A percentile compares a stretch with the other conserved stretches of the same genome.
phyloP scores from a whole-genome alignment of 1,140 invertebrate genomes.

The Dendroctonus ponderosae region DNA sequence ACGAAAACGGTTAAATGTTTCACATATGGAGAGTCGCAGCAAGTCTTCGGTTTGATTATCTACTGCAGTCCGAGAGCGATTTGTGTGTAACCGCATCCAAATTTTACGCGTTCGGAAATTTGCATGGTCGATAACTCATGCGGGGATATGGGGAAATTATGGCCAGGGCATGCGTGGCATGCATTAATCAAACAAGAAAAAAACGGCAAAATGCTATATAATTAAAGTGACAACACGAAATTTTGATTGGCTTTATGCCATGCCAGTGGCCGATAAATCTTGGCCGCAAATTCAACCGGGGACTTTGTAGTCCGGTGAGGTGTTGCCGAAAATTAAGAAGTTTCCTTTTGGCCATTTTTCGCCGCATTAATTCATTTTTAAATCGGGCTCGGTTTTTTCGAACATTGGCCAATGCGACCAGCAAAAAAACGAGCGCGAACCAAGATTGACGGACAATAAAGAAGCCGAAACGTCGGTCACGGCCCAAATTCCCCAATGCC shows the following conservation, averaged over 20 bases:
- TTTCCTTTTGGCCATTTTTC: too few relatives aligned
- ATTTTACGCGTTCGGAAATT: conserved; percentile 39
- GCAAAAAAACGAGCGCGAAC: too few relatives aligned
- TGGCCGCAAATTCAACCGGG: conserved; percentile 23
- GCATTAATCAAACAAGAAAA: conserved; percentile 36
- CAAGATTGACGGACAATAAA: conserved; percentile 27
- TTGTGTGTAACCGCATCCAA: conserved; percentile 19
- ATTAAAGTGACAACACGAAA: conserved; percentile 35
- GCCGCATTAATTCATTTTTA: too few relatives aligned
- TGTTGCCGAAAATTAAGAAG: too few relatives aligned
- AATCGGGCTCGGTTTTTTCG: too few relatives aligned
- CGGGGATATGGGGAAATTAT: conserved; percentile 35
- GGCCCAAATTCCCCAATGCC: conserved; percentile 20
- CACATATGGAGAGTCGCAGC: too few relatives aligned
- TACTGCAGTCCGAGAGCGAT: background rate
- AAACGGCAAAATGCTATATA: conserved; percentile 33
- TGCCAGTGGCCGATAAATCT: conserved; percentile 32
- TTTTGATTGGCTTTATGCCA: conserved; percentile 33
- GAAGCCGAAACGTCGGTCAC: conserved; percentile 37
- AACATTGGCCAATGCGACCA: too few relatives aligned
- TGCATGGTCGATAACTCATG: conserved; percentile 36
- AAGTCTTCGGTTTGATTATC: too few relatives aligned
- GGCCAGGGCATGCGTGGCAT: conserved; percentile 33
- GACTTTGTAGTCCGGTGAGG: background rate
- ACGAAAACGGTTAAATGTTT: background rate